A percentile compares a stretch with the other conserved stretches of the same genome.
Evolutionary conservation across 2,113 vertebrate genomes (phyloP).

Genomic region (Eptatretus burgeri): DNA sequence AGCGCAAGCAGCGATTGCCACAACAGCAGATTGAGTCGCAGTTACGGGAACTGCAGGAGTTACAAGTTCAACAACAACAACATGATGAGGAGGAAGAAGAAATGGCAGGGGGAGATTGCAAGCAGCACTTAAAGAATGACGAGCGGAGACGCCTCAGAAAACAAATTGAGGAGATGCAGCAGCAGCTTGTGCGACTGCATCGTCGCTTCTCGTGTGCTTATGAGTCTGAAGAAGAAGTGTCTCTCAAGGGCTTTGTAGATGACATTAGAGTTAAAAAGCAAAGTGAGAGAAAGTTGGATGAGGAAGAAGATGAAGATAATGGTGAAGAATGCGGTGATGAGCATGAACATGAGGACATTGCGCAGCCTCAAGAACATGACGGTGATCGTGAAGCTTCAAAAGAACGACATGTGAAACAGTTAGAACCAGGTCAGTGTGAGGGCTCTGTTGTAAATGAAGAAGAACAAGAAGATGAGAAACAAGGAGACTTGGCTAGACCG

Average conservation of each 20-base stretch:
- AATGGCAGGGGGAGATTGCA: not conserved
- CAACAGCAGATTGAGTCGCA: not conserved
- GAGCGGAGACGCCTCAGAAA: not conserved
- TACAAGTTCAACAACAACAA: not conserved
- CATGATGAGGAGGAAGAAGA: not conserved
- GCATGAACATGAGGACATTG: not conserved
- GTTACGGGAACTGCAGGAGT: not conserved
- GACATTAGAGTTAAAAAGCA: not conserved
- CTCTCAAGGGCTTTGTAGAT: not conserved
- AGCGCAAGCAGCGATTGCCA: constrained; percentile 1
- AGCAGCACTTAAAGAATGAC: not conserved
- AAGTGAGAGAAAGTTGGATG: not conserved
- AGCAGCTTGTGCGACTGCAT: not conserved
- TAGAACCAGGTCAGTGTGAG: no score
- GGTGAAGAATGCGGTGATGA: not conserved
- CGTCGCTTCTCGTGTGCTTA: constrained; percentile 1
- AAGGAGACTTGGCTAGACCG: no score
- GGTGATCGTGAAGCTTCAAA: no score
- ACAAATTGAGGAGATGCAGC: constrained; percentile 5
- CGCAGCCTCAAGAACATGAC: no score
- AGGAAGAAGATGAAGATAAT: not conserved
- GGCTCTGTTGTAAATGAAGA: no score
- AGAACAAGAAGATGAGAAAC: no score
- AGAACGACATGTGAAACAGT: no score
- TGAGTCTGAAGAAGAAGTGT: not conserved